Base-by-base conservation (phyloP, 1,140 invertebrate genomes). In the Phymastichus coffea region DNA sequence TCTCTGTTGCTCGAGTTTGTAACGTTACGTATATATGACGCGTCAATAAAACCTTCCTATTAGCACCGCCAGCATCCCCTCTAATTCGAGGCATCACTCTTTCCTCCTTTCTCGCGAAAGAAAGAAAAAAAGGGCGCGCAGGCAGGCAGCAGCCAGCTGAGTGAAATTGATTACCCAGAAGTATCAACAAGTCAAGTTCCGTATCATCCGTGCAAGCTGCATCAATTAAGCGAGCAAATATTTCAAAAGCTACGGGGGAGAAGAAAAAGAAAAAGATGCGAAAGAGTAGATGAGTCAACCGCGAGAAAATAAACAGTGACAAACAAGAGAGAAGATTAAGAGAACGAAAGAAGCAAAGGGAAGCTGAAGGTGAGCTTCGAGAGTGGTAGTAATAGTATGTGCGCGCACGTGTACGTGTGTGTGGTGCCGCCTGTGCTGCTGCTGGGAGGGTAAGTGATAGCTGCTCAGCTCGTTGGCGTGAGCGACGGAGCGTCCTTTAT, bases 401-500 rank as follows among this genome's bases (percentile, higher is more conserved):
- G n/a, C n/a, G n/a, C n/a, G n/a, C n/a, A n/a, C n/a, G n/a, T n/a
- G n/a, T n/a, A n/a, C n/a, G n/a, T n/a, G n/a, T n/a, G n/a, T 44
- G 20, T 7, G 28, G 28, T 33, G 22, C 14, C 46, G 46, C 23
- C 46, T 12, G 28, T 7, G 25, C 46, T 14, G 26, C 25, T 25
- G 51, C 19, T 19, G 19, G 35, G 41, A 46, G 41, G 30, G 47
- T n/a, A 15, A 47, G 43, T 41, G 37, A 43, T 4, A 49, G 20
- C 20, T 33, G 47, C 28, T n/a, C n/a, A 7, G 4, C 35, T 51
- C 53, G 28, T 35, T 30, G 22, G 55, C 26, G 43, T 53, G 63
- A 65, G 47, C 58, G 43, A 65, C 58, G 63, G 61, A 64, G 61
- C 33, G 64, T 65, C 62, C 62, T 67, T 69, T 64, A 65, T 62